Evolutionary conservation across 2,888 invertebrate genomes (phyloP), one percentile per base, ranked within the genome.

Genomic region (Himalopsyche kuldschensis): DNA sequence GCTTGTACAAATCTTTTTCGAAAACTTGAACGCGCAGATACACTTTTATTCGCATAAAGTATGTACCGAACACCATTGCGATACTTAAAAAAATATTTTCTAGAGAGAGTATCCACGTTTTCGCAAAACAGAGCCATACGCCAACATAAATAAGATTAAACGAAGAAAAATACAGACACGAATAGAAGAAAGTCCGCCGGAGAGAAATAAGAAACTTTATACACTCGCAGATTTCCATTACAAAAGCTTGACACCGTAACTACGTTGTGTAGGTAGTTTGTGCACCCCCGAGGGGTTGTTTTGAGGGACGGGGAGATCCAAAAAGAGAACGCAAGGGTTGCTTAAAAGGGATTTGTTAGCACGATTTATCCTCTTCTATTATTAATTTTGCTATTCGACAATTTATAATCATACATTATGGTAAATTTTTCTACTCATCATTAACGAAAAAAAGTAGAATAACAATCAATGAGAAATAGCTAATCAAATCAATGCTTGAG

Each of bases 221-320:
- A 85, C 84, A 86, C 82, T 84, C 84, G 84, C 86, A 85, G 85
- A 86, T 86, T 86, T 86, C 86, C 86, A 86, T 86, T 86, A 86
- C 86, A 86, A 86, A 86, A 85, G 86, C 85, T 80, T 85, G 85
- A 86, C 86, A 86, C 85, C 84, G 84, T 86, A 86, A 85, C 86
- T 85, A 82, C 82, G 81, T 78, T 78, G 84, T 69, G 69, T 85
- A 75, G 79, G 85, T 80, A 75, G 85, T 82, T 82, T 80, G 78
- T 81, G 80, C 75, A 80, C 81, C 85, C 82, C 75, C 80, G n/a
- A 47, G 47, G 35, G 55, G 46, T 32, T 55, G 30, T 24, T 46
- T 77, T 41, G 27, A 32, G 46, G 79, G 75, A 35, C 46, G 41
- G 30, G 35, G 82, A 30, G 11, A 32, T 76, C 30, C 4, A 30